Conservation (phyloP, 2,888 invertebrate species). For the Philereme transversata region DNA sequence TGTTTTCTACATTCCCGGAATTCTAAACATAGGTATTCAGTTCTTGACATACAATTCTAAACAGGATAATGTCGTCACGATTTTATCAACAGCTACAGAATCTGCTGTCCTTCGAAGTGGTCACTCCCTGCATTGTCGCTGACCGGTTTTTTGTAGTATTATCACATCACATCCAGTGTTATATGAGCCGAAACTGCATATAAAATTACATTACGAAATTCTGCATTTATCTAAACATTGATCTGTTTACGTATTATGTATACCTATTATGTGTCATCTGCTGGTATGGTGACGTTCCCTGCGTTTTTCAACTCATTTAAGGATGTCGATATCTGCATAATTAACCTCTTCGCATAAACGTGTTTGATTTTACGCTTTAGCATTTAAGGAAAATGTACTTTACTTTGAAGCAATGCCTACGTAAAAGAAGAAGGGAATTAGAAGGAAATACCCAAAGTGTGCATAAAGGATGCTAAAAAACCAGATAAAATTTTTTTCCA, state of each 20-base stretch:
- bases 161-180: conserved; percentile 42
- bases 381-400: too few species aligned
- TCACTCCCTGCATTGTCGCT: conserved; percentile 50
- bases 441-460: neutral
- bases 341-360: neutral
- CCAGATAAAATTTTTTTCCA: too few species aligned
- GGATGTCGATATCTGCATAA: neutral
- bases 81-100: conserved; percentile 30
- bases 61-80: conserved; percentile 26
- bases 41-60: conserved; percentile 17
- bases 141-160: conserved; percentile 40
- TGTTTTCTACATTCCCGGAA: conserved; percentile 17
- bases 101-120: conserved; percentile 43
- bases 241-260: conserved; percentile 27
- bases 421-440: neutral
- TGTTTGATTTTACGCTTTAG: neutral
- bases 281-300: conserved; percentile 7
- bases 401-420: too few species aligned
- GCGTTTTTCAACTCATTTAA: neutral
- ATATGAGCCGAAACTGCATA: conserved; percentile 33
- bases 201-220: conserved; percentile 24
- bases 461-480: too few species aligned
- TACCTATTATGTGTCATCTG: neutral
- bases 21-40: conserved; percentile 12
- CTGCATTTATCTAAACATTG: conserved; percentile 16